Evolutionary conservation across 2,113 vertebrate genomes (phyloP).

Genomic region (Xyrauchen texanus): DNA sequence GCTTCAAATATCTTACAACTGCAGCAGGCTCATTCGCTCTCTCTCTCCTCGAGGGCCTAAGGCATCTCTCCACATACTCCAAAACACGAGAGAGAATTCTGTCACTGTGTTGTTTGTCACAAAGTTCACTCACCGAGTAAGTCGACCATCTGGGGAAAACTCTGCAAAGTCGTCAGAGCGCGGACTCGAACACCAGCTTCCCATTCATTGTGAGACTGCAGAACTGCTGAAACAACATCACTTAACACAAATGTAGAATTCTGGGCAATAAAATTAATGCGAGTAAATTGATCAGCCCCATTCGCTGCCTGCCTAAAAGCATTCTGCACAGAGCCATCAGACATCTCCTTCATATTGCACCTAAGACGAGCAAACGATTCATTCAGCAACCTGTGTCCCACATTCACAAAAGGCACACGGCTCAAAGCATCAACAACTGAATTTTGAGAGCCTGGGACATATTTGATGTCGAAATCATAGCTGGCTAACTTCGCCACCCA

Average conservation of each 20-base stretch:
- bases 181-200: constrained; percentile 5
- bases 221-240: too few relatives aligned
- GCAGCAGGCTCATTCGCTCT: neutral
- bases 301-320: neutral
- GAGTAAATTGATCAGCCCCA: neutral
- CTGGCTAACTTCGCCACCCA: constrained; percentile 19
- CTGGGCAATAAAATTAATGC: too few relatives aligned
- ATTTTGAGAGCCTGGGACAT: constrained; percentile 12
- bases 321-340: neutral
- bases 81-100: constrained; percentile 34
- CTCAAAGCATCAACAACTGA: constrained; percentile 11
- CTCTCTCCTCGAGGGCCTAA: constrained; percentile 36
- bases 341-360: neutral
- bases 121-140: constrained; percentile 13
- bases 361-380: neutral
- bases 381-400: neutral
- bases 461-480: constrained; percentile 6
- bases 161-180: neutral
- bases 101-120: constrained; percentile 34
- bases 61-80: constrained; percentile 24
- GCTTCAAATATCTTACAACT: constrained; percentile 34
- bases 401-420: constrained; percentile 1
- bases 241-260: too few relatives aligned
- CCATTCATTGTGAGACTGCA: neutral
- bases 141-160: constrained; percentile 28